Base-by-base conservation (phyloP, 2,113 vertebrate genomes). In the Xiphophorus couchianus region DNA sequence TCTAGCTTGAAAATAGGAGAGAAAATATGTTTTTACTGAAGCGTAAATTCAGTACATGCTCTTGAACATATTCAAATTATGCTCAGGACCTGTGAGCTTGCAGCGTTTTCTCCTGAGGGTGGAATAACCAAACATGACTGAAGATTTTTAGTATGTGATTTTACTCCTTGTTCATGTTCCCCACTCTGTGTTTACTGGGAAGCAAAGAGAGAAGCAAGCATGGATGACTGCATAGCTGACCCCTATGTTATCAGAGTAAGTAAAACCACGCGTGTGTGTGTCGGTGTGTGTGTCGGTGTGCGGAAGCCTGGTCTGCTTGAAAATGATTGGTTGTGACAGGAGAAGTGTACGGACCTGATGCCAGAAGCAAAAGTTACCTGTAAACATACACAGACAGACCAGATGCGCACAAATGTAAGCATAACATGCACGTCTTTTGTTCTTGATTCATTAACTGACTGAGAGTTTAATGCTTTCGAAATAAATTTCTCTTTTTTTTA, bases 281-380 rank as follows among this genome's bases (percentile, higher is more conserved):
- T 42, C 7, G 1, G 39, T 42, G 39, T 42, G 12, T 42, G 39
- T 42, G 11, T 44, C 0, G 17, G 14, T 44, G 44, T 48, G 5
- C 19, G 44, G 3, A 69, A 25, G 37, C 48, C 63, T 70, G 31
- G 64, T 71, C 48, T 65, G 76, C 58, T 75, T 92, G 88, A 92
- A 81, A 85, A 54, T 90, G 90, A 92, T 90, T 85, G 69, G 61
- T 72, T 74, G 66, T 84, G 91, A 93, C 88, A 86, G 88, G 44
- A 39, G 75, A 90, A 86, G 84, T 86, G 80, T 84, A 76, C 3
- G 0, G 78, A 81, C 78, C 73, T 72, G 69, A 76, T 87, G 86
- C 86, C 87, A 84, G 73, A 17, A 86, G 74, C 81, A 81, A 83
- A 54, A 67, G 62, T 72, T 60, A 73, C 73, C 71, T 72, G 35